A percentile compares a stretch with the other conserved stretches of the same genome.
phyloP scores from a whole-genome alignment of 1,140 invertebrate genomes.

The Palaemon carinicauda region DNA sequence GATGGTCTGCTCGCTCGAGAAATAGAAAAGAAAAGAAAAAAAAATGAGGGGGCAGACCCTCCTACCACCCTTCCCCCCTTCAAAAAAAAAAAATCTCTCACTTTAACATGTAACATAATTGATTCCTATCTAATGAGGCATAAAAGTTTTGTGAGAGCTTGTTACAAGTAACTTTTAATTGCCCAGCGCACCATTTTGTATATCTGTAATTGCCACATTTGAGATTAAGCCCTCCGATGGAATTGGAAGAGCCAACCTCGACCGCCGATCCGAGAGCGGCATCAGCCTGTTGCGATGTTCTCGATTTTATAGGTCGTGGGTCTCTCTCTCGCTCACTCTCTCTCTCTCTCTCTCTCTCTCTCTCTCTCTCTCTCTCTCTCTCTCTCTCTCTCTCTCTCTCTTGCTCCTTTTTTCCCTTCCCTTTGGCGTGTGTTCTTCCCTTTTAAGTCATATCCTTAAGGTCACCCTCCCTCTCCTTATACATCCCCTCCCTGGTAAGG shows the following conservation, averaged over 20 bases:
- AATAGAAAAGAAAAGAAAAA: background rate
- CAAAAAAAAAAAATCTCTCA: slow-evolving; percentile 15
- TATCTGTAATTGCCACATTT: slow-evolving; percentile 49
- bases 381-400: background rate
- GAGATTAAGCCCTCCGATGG: slow-evolving; percentile 26
- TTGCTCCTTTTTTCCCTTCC: background rate
- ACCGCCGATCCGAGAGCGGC: background rate
- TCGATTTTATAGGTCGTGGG: background rate
- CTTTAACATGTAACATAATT: slow-evolving; percentile 45
- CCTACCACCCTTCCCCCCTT: background rate
- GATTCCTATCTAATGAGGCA: slow-evolving; percentile 47
- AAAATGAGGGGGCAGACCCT: too few relatives aligned
- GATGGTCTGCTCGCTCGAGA: background rate
- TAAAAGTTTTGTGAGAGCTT: slow-evolving; percentile 46
- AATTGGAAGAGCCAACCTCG: background rate
- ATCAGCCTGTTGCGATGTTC: background rate
- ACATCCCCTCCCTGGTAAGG: too few relatives aligned
- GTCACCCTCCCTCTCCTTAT: background rate
- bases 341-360: background rate
- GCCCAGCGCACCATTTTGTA: slow-evolving; percentile 36
- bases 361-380: background rate
- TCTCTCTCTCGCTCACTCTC: background rate
- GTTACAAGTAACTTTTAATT: slow-evolving; percentile 51
- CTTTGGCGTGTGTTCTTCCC: background rate
- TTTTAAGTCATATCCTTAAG: background rate